Conservation (phyloP, 2,797 vertebrate genomes). For the Acomys russatus region DNA sequence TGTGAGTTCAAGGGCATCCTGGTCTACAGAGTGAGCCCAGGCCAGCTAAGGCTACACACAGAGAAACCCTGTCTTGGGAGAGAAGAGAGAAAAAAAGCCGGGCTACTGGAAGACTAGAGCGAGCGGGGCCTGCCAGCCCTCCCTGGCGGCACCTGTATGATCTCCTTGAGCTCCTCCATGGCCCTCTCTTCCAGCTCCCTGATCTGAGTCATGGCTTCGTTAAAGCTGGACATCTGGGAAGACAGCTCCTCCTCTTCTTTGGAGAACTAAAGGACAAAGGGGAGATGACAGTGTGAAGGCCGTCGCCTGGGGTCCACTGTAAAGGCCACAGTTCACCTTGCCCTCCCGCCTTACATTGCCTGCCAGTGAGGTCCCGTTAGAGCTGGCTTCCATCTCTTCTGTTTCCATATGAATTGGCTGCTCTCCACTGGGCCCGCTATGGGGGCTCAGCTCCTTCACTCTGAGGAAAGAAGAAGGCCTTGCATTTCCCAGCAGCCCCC, state of each 20-base stretch:
- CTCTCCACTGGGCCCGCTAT: slow-evolving; percentile 86
- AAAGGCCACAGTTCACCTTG: background rate
- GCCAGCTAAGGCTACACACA: too few relatives aligned
- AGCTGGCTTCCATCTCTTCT: slow-evolving; percentile 78
- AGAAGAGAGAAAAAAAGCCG: too few relatives aligned
- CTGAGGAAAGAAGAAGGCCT: slow-evolving; percentile 86
- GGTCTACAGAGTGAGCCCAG: too few relatives aligned
- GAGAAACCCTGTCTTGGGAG: too few relatives aligned
- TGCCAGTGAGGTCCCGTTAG: slow-evolving; percentile 51
- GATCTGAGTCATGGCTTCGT: slow-evolving; percentile 92
- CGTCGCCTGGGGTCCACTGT: background rate
- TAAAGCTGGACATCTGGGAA: slow-evolving; percentile 88
- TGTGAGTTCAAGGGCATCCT: too few relatives aligned
- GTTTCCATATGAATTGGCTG: slow-evolving; percentile 87
- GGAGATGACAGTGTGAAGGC: background rate
- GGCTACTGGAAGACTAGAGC: too few relatives aligned
- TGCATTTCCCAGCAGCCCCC: background rate
- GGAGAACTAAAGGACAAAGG: slow-evolving; percentile 77
- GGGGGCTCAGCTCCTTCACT: slow-evolving; percentile 94
- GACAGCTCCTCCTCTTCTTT: slow-evolving; percentile 88
- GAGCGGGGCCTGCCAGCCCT: too few relatives aligned
- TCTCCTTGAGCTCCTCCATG: slow-evolving; percentile 91
- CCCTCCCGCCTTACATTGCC: slow-evolving; percentile 81
- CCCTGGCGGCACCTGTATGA: slow-evolving; percentile 87
- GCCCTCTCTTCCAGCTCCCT: slow-evolving; percentile 92